phyloP scores from a whole-genome alignment of 1,140 invertebrate species.

The Pseudachorutes palmiensis region DNA sequence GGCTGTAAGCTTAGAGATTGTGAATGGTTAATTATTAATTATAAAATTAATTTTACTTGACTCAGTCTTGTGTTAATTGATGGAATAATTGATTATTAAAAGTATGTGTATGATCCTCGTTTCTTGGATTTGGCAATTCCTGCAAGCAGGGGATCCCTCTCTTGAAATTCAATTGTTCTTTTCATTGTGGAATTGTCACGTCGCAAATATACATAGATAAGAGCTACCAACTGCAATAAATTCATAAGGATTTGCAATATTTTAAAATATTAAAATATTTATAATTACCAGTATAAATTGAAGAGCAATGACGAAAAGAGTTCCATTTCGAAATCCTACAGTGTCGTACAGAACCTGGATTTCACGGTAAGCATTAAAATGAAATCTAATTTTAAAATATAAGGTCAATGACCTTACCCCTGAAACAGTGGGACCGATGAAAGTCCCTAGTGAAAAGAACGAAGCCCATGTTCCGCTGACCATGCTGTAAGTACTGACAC shows the following conservation, averaged over 20 bases:
- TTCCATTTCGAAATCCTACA: slow-evolving; percentile 60
- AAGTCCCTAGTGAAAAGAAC: slow-evolving; percentile 43
- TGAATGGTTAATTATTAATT: no score
- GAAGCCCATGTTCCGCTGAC: slow-evolving; percentile 45
- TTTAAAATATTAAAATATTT: not conserved
- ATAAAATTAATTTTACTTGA: no score
- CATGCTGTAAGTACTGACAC: slow-evolving; percentile 44
- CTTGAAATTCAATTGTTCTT: not conserved
- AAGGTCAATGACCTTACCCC: slow-evolving; percentile 52
- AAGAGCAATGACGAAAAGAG: slow-evolving; percentile 60
- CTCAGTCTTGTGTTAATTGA: no score
- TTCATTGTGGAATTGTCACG: no score
- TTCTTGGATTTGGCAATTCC: not conserved
- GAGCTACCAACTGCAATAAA: no score
- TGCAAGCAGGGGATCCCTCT: slow-evolving; percentile 2
- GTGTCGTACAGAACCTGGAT: slow-evolving; percentile 56
- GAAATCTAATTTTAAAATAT: not conserved
- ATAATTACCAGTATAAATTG: slow-evolving; percentile 41
- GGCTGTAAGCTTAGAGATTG: no score
- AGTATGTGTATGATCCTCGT: not conserved
- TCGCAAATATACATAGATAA: no score
- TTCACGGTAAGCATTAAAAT: not conserved
- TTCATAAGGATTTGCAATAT: no score
- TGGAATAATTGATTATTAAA: no score
- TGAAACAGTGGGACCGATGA: slow-evolving; percentile 44